Conservation (phyloP, 2,888 invertebrate genomes). For the Ectemnius lituratus region DNA sequence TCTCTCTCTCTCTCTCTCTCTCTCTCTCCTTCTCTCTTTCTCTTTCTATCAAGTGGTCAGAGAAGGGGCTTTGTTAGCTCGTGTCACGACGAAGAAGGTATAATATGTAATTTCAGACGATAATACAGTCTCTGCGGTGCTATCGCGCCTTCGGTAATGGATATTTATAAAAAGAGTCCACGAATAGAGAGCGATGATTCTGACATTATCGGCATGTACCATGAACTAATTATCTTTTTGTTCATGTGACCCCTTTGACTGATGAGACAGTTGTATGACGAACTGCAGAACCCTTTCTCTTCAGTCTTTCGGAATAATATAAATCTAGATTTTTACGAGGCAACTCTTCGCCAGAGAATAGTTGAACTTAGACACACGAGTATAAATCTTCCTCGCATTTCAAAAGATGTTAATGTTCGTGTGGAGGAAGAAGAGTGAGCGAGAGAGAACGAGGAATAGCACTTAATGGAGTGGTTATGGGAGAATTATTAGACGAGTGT, state of each 20-base stretch:
- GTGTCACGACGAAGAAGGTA: not conserved
- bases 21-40: not conserved
- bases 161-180: too few relatives aligned
- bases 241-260: too few relatives aligned
- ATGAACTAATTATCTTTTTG: too few relatives aligned
- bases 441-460: constrained; percentile 39
- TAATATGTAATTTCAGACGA: too few relatives aligned
- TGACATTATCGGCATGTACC: too few relatives aligned
- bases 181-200: too few relatives aligned
- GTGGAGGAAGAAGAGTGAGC: constrained; percentile 36
- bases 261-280: too few relatives aligned
- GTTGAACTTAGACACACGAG: constrained; percentile 37
- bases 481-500: constrained; percentile 62
- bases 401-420: constrained; percentile 12
- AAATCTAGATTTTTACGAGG: constrained; percentile 9
- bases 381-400: constrained; percentile 42
- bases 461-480: constrained; percentile 61
- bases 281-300: too few relatives aligned
- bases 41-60: constrained; percentile 5
- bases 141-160: too few relatives aligned
- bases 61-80: constrained; percentile 16
- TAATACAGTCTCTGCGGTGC: too few relatives aligned
- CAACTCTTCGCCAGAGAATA: constrained; percentile 9
- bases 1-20: not conserved
- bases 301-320: too few relatives aligned